A percentile compares a stretch with the other conserved stretches of the same genome.
Evolutionary conservation across 2,888 invertebrate genomes (phyloP).

Genomic region (Holacanthella duospinosa): DNA sequence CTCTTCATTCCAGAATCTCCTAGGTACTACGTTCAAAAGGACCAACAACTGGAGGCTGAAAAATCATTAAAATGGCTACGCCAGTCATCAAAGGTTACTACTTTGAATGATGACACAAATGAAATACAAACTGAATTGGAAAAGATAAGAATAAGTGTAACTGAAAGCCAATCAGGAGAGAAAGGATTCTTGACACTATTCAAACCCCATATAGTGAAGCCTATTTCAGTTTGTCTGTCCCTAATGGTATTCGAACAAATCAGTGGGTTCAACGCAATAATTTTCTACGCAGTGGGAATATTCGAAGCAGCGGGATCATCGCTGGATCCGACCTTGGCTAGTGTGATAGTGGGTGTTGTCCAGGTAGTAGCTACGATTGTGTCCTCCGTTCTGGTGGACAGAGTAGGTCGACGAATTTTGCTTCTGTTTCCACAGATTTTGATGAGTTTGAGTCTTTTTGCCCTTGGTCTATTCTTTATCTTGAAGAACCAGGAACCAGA

Average conservation of each 20-base stretch:
- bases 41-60: background rate
- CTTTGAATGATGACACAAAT: background rate
- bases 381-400: conserved; percentile 59
- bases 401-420: conserved; percentile 65
- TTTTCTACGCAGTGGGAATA: conserved; percentile 64
- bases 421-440: conserved; percentile 63
- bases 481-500: conserved; percentile 7
- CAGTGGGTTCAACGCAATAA: conserved; percentile 73
- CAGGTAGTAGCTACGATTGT: conserved; percentile 47
- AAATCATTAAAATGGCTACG: conserved; percentile 1
- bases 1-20: conserved; percentile 4
- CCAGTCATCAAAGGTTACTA: background rate
- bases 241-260: conserved; percentile 70
- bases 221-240: conserved; percentile 61
- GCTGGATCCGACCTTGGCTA: conserved; percentile 47
- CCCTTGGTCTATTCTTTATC: conserved; percentile 64
- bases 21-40: background rate
- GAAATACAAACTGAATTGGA: background rate
- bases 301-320: conserved; percentile 60
- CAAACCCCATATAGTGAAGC: conserved; percentile 55
- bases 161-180: background rate
- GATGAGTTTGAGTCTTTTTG: conserved; percentile 59
- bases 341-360: conserved; percentile 49
- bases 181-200: conserved; percentile 49
- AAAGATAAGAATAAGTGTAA: background rate